Evolutionary conservation across 2,797 vertebrate species (phyloP).

Genomic region (Echiichthys vipera): DNA sequence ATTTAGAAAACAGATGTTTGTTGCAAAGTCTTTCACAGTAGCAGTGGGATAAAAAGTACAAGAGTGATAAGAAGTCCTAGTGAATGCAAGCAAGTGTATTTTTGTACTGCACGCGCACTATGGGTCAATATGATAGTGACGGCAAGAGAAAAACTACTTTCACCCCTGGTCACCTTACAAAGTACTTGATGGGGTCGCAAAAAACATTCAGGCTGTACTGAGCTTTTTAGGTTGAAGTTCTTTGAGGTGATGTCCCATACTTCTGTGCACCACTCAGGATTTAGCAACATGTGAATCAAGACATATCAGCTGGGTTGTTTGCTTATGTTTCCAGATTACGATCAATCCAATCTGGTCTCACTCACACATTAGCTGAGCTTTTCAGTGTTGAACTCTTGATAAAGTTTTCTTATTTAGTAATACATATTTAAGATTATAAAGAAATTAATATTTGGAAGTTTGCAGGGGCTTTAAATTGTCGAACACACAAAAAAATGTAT

Average conservation of each 20-base stretch:
- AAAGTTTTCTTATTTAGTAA: neutral
- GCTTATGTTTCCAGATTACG: neutral
- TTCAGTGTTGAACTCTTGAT: neutral
- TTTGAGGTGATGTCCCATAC: neutral
- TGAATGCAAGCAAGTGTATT: too few relatives aligned
- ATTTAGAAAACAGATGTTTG: too few relatives aligned
- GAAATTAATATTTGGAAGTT: neutral
- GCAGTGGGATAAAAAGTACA: too few relatives aligned
- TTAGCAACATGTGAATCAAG: neutral
- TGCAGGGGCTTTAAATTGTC: neutral
- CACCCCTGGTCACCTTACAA: too few relatives aligned
- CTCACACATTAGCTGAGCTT: neutral
- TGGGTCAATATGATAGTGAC: too few relatives aligned
- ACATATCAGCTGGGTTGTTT: neutral
- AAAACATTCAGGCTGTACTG: neutral
- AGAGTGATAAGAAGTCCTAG: too few relatives aligned
- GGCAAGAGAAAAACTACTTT: too few relatives aligned
- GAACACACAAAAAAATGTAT: neutral
- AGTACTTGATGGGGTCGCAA: too few relatives aligned
- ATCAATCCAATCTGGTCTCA: too few relatives aligned
- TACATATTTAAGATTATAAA: slow-evolving; percentile 1
- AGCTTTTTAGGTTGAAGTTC: neutral
- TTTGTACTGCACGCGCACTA: too few relatives aligned
- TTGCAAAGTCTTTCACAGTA: too few relatives aligned
- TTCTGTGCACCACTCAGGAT: neutral